phyloP scores from a whole-genome alignment of 2,888 invertebrate species.

The Chelonus formosanus region DNA sequence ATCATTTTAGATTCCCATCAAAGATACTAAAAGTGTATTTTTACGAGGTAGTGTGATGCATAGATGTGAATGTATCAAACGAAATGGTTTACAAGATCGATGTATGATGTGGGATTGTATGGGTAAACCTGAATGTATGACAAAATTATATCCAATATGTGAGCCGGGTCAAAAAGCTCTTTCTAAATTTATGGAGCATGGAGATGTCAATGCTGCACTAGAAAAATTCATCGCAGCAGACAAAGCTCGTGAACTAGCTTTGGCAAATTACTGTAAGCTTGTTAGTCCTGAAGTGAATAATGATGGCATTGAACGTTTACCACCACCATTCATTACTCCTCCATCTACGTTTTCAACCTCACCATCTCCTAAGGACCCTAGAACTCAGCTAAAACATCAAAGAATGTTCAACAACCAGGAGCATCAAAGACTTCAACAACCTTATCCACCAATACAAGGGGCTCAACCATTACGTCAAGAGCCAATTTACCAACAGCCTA shows the following conservation, averaged over 20 bases:
- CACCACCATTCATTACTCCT: slow-evolving; percentile 1
- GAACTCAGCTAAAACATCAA: no score
- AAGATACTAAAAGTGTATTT: not conserved
- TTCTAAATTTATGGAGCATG: slow-evolving; percentile 56
- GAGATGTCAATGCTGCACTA: slow-evolving; percentile 50
- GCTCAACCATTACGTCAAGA: no score
- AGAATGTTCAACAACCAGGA: no score
- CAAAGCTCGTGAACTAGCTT: slow-evolving; percentile 50
- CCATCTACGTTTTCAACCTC: not conserved
- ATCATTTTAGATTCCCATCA: no score
- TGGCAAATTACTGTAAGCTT: slow-evolving; percentile 55
- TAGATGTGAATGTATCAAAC: slow-evolving; percentile 61
- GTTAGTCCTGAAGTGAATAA: slow-evolving; percentile 38
- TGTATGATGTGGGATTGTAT: slow-evolving; percentile 60
- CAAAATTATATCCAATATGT: slow-evolving; percentile 60
- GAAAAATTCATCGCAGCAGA: slow-evolving; percentile 53
- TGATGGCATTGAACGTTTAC: slow-evolving; percentile 7
- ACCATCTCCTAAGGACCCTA: no score
- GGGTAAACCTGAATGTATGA: slow-evolving; percentile 62
- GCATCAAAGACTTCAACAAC: no score
- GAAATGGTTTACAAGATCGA: slow-evolving; percentile 64
- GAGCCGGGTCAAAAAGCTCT: slow-evolving; percentile 56
- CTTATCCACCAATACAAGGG: no score
- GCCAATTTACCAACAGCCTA: no score
- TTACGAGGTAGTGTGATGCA: slow-evolving; percentile 57